Evolutionary conservation across 1,140 invertebrate species (phyloP), one percentile per base, ranked within the genome.

Genomic region (Hyposmocoma kahamanoa): DNA sequence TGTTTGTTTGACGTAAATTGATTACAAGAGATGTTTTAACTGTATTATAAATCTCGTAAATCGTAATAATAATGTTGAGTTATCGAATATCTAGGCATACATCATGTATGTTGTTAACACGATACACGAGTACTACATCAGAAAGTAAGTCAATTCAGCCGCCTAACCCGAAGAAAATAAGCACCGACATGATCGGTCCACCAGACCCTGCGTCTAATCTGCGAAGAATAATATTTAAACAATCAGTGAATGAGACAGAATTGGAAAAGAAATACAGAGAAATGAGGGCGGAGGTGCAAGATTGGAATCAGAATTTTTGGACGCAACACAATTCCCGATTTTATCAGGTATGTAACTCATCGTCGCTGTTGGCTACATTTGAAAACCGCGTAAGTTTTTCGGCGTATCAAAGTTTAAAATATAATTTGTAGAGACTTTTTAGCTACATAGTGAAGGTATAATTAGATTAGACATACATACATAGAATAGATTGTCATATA

Each of bases 271-370:
- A 83, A 58, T 91, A 92, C 65, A 84, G 94, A 56, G 59, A 90
- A 46, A 70, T 89, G 39, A 88, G 92, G 66, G 85, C 89, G 55
- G 88, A 90, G 48, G 91, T 92, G 0, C 93, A 95, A 60, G 76
- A 89, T 51, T 96, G 94, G 94, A 95, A 96, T 78, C 90, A 95
- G 62, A 79, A 90, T 44, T 96, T 96, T 82, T 96, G 95, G 95
- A 85, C 80, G 6, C 84, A 88, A 50, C 94, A 96, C 61, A 96
- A 96, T 74, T 86, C 86, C 36, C 90, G 86, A 42, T 95, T 94
- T 72, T 87, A 80, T 56, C 66, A 80, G 63, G 79, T 83, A 66
- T 18, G 13, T 36, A 36, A 15, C 32, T 36, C 24, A 5, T 26
- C 5, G 11, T 26, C n/a, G n/a, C n/a, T n/a, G n/a, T n/a, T n/a